Conservation (phyloP, 2,113 vertebrate genomes). For the Archocentrus centrarchus region DNA sequence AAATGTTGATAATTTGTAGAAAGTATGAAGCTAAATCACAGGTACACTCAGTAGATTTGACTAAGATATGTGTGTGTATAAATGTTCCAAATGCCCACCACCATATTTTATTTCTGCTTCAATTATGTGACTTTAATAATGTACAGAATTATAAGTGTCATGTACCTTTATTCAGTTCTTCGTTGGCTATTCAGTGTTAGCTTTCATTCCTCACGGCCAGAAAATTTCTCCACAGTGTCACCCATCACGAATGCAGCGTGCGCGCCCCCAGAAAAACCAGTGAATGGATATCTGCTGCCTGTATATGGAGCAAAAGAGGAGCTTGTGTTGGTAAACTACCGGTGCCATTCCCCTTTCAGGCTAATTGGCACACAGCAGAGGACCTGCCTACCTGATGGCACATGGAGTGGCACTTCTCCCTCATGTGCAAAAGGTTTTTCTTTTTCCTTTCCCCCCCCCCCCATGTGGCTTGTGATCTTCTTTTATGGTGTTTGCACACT, state of each 20-base stretch:
- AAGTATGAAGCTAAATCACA: too few species aligned
- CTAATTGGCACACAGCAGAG: constrained; percentile 86
- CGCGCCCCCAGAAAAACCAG: constrained; percentile 78
- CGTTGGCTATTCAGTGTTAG: neutral
- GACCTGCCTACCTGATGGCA: constrained; percentile 83
- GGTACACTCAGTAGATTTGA: too few species aligned
- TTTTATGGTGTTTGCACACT: neutral
- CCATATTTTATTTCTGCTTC: too few species aligned
- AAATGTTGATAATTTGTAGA: too few species aligned
- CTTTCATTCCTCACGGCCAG: neutral
- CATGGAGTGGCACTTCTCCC: constrained; percentile 88
- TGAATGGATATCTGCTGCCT: constrained; percentile 85
- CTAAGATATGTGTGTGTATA: too few species aligned
- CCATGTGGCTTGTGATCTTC: neutral
- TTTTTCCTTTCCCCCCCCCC: neutral
- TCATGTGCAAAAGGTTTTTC: constrained; percentile 87
- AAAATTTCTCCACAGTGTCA: constrained; percentile 27
- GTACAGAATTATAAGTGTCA: neutral
- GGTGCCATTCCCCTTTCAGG: constrained; percentile 86
- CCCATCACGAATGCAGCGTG: constrained; percentile 81
- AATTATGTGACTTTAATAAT: neutral
- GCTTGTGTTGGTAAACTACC: constrained; percentile 84
- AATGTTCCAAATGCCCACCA: too few species aligned
- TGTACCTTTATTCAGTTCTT: neutral
- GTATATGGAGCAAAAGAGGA: constrained; percentile 78